These are phyloP conservation scores for Pectinophora gossypiella DNA, from an alignment of 1,140 invertebrate genomes.

Conservation along the genomic window DNA sequence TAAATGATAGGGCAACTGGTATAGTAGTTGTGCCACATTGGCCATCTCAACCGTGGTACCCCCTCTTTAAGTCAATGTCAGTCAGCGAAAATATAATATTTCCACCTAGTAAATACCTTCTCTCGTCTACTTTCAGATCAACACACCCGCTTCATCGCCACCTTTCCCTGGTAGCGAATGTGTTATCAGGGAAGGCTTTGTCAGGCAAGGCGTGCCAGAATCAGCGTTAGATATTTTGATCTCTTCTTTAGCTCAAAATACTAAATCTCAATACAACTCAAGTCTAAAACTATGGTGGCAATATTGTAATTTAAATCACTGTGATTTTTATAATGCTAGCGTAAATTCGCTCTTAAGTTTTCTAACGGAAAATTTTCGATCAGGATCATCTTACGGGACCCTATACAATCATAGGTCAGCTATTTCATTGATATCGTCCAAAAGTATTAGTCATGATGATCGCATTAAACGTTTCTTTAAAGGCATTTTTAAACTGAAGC, in stretches of 20 bases:
- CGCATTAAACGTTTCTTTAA: slow-evolving; percentile 14
- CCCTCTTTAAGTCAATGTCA: slow-evolving; percentile 12
- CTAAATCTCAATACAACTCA: slow-evolving; percentile 9
- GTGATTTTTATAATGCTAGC: slow-evolving; percentile 5
- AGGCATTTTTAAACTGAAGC: slow-evolving; percentile 15
- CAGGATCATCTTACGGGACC: slow-evolving; percentile 1
- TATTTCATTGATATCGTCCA: slow-evolving; percentile 6
- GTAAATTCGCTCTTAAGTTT: neutral
- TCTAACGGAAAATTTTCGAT: neutral
- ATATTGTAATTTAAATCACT: slow-evolving; percentile 7
- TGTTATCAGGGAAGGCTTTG: slow-evolving; percentile 26
- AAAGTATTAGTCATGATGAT: slow-evolving; percentile 2
- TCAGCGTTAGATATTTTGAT: slow-evolving; percentile 16
- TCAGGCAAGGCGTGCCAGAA: slow-evolving; percentile 12
- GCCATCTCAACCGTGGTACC: slow-evolving; percentile 15
- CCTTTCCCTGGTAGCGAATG: slow-evolving; percentile 31
- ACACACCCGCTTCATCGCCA: slow-evolving; percentile 19
- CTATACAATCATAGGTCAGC: slow-evolving; percentile 11
- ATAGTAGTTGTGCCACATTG: slow-evolving; percentile 13
- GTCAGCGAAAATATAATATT: slow-evolving; percentile 12
- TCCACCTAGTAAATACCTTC: slow-evolving; percentile 14
- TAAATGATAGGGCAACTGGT: slow-evolving; percentile 7
- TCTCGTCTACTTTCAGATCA: slow-evolving; percentile 19
- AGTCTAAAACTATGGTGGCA: slow-evolving; percentile 12
- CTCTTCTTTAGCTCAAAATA: slow-evolving; percentile 8